Base-by-base conservation (phyloP, 2,113 vertebrate species). In the Strix uralensis region DNA sequence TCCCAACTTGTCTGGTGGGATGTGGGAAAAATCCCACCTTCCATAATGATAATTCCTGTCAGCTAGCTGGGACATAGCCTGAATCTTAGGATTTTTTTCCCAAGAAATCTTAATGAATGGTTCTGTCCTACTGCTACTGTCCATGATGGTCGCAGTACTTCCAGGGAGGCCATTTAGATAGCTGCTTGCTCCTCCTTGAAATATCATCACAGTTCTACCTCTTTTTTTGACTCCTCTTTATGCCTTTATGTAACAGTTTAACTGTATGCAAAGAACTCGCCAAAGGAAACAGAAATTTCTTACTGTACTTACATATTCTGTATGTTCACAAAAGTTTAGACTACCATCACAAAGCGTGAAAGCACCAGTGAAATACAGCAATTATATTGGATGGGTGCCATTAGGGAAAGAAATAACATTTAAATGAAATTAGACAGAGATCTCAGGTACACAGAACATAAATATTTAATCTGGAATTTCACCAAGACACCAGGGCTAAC, bases 401-500 rank as follows among this genome's bases (percentile, higher is more conserved):
- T 30, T 38, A 75, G 18, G 47, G 72, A 92, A 90, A 92, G 38
- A 62, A 92, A 79, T 44, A 66, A 81, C 86, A 88, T 81, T 86
- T 88, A 86, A 92, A 83, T 79, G 23, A 95, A 91, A 74, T 88
- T 78, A 94, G 67, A 49, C 46, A 65, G 86, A 92, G 23, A 74
- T 77, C 69, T 92, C 77, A 81, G 52, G 52, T 81, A 84, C 58
- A 71, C 34, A 89, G 65, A 91, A 49, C 40, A 84, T 59, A 95
- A 94, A 89, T 84, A 92, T 94, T 95, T 97, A 62, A 78, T 90
- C 3, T 94, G 94, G 92, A 96, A 57, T 96, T 91, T 81, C 38
- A 91, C 77, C 88, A 92, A 81, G 80, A 42, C 36, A 15, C 88
- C 57, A 49, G 47, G 66, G 77, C 77, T 92, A 81, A 79, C 86